Conservation (phyloP, 1,140 invertebrate species). For the Cotesia vestalis region DNA sequence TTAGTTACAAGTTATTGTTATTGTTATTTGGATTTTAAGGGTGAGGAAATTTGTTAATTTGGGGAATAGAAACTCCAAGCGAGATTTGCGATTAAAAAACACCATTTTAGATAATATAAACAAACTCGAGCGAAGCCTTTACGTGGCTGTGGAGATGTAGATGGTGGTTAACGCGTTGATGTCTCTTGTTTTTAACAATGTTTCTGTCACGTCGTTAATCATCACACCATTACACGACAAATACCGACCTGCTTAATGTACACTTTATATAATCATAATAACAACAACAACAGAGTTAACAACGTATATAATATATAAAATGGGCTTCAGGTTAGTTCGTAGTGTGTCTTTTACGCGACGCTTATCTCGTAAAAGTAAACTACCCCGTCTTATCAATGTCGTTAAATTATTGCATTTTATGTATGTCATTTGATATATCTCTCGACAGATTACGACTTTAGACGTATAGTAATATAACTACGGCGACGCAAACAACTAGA, state of each 20-base stretch:
- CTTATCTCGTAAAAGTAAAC: slow-evolving; percentile 49
- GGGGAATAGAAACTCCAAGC: too few relatives aligned
- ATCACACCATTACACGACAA: slow-evolving; percentile 28
- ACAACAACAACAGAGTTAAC: neutral
- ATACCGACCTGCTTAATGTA: too few relatives aligned
- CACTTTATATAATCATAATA: too few relatives aligned
- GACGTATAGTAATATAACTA: too few relatives aligned
- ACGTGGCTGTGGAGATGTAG: too few relatives aligned
- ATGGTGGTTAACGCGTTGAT: too few relatives aligned
- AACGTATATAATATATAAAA: slow-evolving; percentile 3
- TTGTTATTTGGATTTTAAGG: neutral
- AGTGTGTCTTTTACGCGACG: slow-evolving; percentile 44
- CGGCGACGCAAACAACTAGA: too few relatives aligned
- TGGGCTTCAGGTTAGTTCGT: neutral
- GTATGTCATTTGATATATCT: slow-evolving; percentile 28
- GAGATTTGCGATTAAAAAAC: too few relatives aligned
- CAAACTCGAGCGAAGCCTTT: too few relatives aligned
- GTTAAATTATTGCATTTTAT: slow-evolving; percentile 44
- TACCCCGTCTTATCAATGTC: slow-evolving; percentile 48
- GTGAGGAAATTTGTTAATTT: too few relatives aligned
- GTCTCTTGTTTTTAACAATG: neutral
- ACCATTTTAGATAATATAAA: too few relatives aligned
- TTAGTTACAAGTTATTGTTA: neutral
- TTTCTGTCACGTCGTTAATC: slow-evolving; percentile 34
- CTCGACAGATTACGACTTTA: slow-evolving; percentile 3